Evolutionary conservation across 2,888 invertebrate genomes (phyloP).

Genomic region (Melieria omissa): DNA sequence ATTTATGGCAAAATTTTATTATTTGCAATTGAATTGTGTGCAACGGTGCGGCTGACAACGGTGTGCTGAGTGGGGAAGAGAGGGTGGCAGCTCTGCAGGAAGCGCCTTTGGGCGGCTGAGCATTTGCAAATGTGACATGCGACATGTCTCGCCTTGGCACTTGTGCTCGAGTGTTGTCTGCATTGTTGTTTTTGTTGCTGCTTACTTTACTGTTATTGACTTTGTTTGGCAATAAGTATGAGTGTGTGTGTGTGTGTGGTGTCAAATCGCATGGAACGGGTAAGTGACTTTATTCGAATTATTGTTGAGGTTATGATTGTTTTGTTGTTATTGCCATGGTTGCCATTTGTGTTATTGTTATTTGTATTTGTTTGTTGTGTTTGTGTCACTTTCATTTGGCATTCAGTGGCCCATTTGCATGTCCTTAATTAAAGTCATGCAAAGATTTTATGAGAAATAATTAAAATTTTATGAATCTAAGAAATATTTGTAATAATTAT

Average conservation of each 20-base stretch:
- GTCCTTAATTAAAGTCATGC: too few relatives aligned
- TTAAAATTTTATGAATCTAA: too few relatives aligned
- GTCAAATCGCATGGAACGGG: not conserved
- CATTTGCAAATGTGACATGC: too few relatives aligned
- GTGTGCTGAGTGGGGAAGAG: too few relatives aligned
- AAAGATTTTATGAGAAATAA: too few relatives aligned
- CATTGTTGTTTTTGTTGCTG: not conserved
- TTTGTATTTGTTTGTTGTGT: too few relatives aligned
- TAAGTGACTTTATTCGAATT: not conserved
- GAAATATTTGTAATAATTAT: too few relatives aligned
- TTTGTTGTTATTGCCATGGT: not conserved
- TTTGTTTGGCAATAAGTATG: not conserved
- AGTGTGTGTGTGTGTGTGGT: not conserved
- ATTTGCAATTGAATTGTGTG: slow-evolving; percentile 16
- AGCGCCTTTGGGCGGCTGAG: too few relatives aligned
- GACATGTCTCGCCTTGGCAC: not conserved
- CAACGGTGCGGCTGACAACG: too few relatives aligned
- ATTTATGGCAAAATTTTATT: slow-evolving; percentile 26
- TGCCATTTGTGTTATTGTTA: not conserved
- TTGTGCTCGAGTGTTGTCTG: not conserved
- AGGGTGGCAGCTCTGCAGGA: too few relatives aligned
- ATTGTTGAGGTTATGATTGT: not conserved
- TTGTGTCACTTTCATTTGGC: too few relatives aligned
- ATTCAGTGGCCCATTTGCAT: too few relatives aligned
- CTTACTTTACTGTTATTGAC: not conserved